Evolutionary conservation across 2,888 invertebrate genomes (phyloP), one percentile per base, ranked within the genome.

Genomic region (Cenopis cana): DNA sequence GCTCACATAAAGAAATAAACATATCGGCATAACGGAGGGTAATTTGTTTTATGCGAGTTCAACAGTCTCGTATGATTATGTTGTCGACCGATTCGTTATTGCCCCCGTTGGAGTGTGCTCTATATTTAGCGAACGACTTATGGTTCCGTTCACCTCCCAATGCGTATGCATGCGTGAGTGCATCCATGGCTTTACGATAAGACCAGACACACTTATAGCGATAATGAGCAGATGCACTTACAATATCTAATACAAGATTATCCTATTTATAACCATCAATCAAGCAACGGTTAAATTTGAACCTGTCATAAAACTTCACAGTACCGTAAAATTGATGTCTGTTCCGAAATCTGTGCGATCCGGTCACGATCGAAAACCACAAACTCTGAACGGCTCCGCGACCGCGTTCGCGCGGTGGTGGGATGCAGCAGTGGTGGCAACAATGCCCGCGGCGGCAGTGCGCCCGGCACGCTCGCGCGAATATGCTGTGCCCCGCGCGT

Each of bases 401-500:
- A 86, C 83, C 75, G 76, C 73, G 74, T 66, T 72, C 73, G 75
- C 75, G 74, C 74, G 50, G 74, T 74, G 77, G 76, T 76, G 81
- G 77, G 78, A 81, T 79, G 83, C 76, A 78, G 73, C 74, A 72
- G 71, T 66, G 75, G 85, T 52, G 73, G 71, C 56, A 60, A 61
- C 65, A 72, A 75, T 68, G 59, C 38, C 38, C 74, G 62, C 61
- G 57, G 60, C 57, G 73, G 69, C 89, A 91, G 91, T 91, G 90
- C 87, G 86, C 82, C 86, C 88, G 89, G 83, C 86, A 87, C 91
- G 82, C 81, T 82, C 85, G 86, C 86, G 81, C 85, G 85, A 91
- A 85, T 85, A 96, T 96, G 96, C 95, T 94, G 93, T 96, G 96
- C 91, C 94, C 94, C 81, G 94, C 95, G 93, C 95, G 96, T 80